These are phyloP conservation scores for Serrognathus titanus DNA, from an alignment of 2,888 invertebrate species.

Conservation along the genomic window DNA sequence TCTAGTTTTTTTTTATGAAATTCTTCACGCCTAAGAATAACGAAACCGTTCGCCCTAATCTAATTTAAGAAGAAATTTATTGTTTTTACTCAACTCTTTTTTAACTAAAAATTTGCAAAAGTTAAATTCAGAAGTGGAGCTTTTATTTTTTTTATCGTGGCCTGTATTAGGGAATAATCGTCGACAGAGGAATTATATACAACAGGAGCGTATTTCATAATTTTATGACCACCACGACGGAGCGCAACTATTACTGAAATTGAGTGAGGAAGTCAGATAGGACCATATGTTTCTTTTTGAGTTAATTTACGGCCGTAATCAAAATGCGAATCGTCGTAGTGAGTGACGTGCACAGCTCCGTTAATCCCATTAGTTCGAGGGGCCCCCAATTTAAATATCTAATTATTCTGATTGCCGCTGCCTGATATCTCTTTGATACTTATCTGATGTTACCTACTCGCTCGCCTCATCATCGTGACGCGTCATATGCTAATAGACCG, in stretches of 20 bases:
- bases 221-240: slow-evolving; percentile 4
- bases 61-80: too few species aligned
- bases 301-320: slow-evolving; percentile 25
- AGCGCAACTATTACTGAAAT: slow-evolving; percentile 4
- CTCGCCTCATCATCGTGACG: slow-evolving; percentile 21
- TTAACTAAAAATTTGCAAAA: too few species aligned
- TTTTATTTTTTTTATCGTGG: too few species aligned
- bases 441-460: slow-evolving; percentile 32
- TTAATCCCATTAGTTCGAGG: slow-evolving; percentile 26
- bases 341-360: slow-evolving; percentile 26
- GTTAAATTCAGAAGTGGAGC: too few species aligned
- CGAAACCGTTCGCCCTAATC: too few species aligned
- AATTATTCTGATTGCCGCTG: slow-evolving; percentile 36
- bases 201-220: neutral
- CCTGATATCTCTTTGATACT: slow-evolving; percentile 32
- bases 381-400: slow-evolving; percentile 36
- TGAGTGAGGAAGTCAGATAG: neutral
- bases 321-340: slow-evolving; percentile 25
- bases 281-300: slow-evolving; percentile 1
- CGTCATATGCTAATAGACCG: slow-evolving; percentile 25
- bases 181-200: too few species aligned
- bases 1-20: too few species aligned
- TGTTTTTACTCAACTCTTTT: too few species aligned
- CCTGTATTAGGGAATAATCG: too few species aligned
- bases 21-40: too few species aligned